Evolutionary conservation across 1,140 invertebrate species (phyloP).

Genomic region (Cylas formicarius): DNA sequence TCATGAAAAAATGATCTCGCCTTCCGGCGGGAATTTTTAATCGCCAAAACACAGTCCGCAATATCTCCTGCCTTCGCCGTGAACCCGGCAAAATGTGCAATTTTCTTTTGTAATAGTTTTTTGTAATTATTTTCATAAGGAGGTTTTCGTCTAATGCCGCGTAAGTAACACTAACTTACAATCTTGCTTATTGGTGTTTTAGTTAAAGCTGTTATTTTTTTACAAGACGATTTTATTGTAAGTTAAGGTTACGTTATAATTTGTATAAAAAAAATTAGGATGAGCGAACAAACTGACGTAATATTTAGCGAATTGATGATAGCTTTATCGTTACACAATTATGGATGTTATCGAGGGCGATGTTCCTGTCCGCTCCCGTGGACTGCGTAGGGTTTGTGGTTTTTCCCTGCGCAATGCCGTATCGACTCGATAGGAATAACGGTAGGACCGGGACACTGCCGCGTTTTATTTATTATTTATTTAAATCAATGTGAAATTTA

Average conservation of each 20-base stretch:
- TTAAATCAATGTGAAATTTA: conserved; percentile 22
- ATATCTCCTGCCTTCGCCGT: not conserved
- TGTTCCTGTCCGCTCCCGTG: conserved; percentile 6
- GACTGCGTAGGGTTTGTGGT: conserved; percentile 30
- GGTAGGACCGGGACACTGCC: conserved; percentile 7
- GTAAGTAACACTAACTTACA: conserved; percentile 26
- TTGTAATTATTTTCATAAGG: conserved; percentile 28
- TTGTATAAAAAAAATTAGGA: conserved; percentile 33
- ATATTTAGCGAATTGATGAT: conserved; percentile 27
- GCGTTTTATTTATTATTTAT: conserved; percentile 18
- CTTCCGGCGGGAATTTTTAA: not conserved
- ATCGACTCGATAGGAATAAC: conserved; percentile 4
- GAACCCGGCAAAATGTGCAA: conserved; percentile 14
- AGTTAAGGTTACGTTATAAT: conserved; percentile 33
- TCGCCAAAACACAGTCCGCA: not conserved
- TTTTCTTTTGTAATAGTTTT: conserved; percentile 9
- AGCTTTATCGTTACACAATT: conserved; percentile 24
- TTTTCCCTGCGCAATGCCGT: conserved; percentile 23
- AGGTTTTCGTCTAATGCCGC: conserved; percentile 10
- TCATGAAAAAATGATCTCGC: not conserved
- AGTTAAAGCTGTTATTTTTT: conserved; percentile 37
- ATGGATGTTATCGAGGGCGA: conserved; percentile 6
- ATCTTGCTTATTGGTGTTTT: conserved; percentile 27
- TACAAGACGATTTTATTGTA: conserved; percentile 33
- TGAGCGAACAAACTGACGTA: conserved; percentile 20